A percentile compares a stretch with the other conserved stretches of the same genome.
phyloP scores from a whole-genome alignment of 2,113 vertebrate genomes.

The Gymnarchus niloticus region DNA sequence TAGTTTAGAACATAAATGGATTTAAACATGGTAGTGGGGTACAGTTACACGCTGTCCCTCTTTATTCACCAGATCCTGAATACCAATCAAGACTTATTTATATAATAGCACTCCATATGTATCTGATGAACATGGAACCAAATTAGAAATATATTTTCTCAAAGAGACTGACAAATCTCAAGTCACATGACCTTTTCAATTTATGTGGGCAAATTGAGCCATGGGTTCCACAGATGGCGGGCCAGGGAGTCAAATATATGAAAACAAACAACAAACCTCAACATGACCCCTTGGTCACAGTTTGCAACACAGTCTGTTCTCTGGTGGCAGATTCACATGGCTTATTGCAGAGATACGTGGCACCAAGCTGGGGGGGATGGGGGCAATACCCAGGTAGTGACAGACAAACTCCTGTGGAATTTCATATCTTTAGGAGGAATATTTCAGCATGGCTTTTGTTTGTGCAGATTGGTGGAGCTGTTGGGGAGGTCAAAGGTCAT shows the following conservation, averaged over 20 bases:
- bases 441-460: slow-evolving; percentile 15
- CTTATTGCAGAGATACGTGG: neutral
- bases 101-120: neutral
- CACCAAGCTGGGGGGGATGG: neutral
- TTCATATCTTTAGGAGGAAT: slow-evolving; percentile 25
- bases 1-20: no score
- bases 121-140: neutral
- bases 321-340: neutral
- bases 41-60: neutral
- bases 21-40: neutral
- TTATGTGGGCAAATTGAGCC: neutral
- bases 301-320: slow-evolving; percentile 17
- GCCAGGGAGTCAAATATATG: neutral
- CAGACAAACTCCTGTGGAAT: slow-evolving; percentile 27
- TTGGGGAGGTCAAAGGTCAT: slow-evolving; percentile 18
- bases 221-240: neutral
- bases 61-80: neutral
- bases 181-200: neutral
- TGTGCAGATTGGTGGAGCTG: neutral
- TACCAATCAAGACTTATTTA: neutral
- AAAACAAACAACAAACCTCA: neutral
- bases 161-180: neutral
- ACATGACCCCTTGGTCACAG: neutral
- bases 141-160: neutral
- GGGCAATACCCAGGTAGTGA: slow-evolving; percentile 7